These are phyloP conservation scores for Paradoxurus hermaphroditus DNA, from an alignment of 2,113 vertebrate species.

Conservation along the genomic window DNA sequence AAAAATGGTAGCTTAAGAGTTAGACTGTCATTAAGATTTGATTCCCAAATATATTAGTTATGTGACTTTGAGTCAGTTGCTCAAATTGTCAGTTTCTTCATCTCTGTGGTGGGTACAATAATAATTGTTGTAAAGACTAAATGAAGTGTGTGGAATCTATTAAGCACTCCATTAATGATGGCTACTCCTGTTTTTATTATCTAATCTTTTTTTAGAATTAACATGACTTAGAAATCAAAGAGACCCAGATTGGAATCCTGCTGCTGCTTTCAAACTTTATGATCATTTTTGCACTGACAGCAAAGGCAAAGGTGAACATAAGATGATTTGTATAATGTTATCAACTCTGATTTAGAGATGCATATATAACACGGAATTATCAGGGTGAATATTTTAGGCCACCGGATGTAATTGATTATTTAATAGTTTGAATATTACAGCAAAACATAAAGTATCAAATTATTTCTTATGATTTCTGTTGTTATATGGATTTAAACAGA, in stretches of 20 bases:
- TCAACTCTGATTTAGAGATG: background rate
- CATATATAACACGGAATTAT: background rate
- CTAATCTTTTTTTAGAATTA: background rate
- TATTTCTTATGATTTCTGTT: background rate
- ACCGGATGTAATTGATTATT: background rate
- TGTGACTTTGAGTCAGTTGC: background rate
- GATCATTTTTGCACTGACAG: background rate
- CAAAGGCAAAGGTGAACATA: background rate
- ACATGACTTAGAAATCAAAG: background rate
- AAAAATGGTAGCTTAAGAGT: background rate
- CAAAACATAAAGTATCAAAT: background rate
- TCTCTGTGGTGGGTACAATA: background rate
- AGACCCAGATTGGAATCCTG: background rate
- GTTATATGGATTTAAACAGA: background rate
- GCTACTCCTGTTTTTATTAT: background rate
- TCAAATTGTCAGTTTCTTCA: background rate
- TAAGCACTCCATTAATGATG: background rate
- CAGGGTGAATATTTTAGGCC: background rate
- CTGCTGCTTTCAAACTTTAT: background rate
- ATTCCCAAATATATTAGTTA: background rate
- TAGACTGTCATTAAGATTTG: background rate
- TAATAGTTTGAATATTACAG: background rate
- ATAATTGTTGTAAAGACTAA: background rate
- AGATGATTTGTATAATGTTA: too few relatives aligned
- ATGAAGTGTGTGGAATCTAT: background rate